These are phyloP conservation scores for Malurus cyaneus DNA, from an alignment of 2,113 vertebrate genomes.

Conservation along the genomic window DNA sequence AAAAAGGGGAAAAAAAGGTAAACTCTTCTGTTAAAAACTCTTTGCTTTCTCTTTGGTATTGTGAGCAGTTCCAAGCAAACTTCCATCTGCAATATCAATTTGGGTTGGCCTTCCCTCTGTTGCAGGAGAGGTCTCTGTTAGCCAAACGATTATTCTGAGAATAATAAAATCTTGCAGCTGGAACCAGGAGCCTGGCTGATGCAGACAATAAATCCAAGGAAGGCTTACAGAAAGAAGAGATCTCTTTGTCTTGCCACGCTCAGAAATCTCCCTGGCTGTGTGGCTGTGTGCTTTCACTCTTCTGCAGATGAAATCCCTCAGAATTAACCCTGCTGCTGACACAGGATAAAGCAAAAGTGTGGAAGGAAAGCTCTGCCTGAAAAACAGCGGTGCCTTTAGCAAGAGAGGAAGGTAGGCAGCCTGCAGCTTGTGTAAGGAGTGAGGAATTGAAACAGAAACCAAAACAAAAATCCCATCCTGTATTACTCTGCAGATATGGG, in stretches of 20 bases:
- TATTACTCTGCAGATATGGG: background rate
- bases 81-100: slow-evolving; percentile 13
- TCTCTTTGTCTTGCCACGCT: background rate
- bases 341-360: background rate
- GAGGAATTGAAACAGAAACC: background rate
- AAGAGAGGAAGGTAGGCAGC: background rate
- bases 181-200: slow-evolving; percentile 3
- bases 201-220: slow-evolving; percentile 23
- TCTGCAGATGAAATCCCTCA: background rate
- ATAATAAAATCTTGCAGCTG: slow-evolving; percentile 60
- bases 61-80: background rate
- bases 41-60: background rate
- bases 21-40: background rate
- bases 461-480: background rate
- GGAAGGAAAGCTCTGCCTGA: background rate
- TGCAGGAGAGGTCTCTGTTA: slow-evolving; percentile 41
- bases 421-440: background rate
- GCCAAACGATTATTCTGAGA: slow-evolving; percentile 16
- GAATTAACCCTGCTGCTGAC: background rate
- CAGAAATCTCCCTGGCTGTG: background rate
- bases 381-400: background rate
- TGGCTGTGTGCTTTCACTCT: background rate
- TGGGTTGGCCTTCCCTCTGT: background rate
- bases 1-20: background rate
- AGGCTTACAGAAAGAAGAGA: background rate